These are phyloP conservation scores for Helleia helle DNA, from an alignment of 2,888 invertebrate genomes.

Conservation along the genomic window DNA sequence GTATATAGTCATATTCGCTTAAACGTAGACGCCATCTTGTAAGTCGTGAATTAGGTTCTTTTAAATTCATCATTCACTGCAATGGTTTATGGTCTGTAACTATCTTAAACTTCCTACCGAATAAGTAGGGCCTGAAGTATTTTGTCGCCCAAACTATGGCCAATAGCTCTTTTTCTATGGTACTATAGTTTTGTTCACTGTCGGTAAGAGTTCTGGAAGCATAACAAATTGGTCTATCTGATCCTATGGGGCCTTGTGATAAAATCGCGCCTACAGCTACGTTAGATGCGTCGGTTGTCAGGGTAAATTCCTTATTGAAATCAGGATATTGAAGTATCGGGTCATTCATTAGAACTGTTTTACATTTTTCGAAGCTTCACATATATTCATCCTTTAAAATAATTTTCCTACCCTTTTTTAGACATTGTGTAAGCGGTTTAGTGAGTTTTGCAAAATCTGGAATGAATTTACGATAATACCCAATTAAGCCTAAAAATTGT, in stretches of 20 bases:
- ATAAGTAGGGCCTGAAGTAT: too few species aligned
- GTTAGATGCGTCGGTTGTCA: constrained; percentile 23
- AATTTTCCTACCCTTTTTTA: constrained; percentile 14
- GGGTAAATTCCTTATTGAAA: constrained; percentile 21
- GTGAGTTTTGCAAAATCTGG: constrained; percentile 24
- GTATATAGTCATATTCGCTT: constrained; percentile 23
- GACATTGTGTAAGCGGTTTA: constrained; percentile 15
- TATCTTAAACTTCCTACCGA: too few species aligned
- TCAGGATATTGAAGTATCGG: constrained; percentile 21
- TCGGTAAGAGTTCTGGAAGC: constrained; percentile 23
- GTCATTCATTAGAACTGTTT: constrained; percentile 17
- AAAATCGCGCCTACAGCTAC: constrained; percentile 22
- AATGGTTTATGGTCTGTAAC: neutral
- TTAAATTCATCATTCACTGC: too few species aligned
- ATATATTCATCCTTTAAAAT: constrained; percentile 11
- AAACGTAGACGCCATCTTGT: constrained; percentile 23
- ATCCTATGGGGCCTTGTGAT: constrained; percentile 21
- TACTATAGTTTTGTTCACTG: constrained; percentile 25
- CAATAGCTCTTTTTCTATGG: constrained; percentile 29
- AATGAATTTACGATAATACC: constrained; percentile 27
- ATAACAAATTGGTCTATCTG: constrained; percentile 21
- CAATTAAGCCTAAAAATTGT: constrained; percentile 25
- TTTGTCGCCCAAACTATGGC: constrained; percentile 25
- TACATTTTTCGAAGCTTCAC: constrained; percentile 21
- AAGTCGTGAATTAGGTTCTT: constrained; percentile 20